These are phyloP conservation scores for Campoletis sonorensis DNA, from an alignment of 1,140 invertebrate species.

Conservation along the genomic window DNA sequence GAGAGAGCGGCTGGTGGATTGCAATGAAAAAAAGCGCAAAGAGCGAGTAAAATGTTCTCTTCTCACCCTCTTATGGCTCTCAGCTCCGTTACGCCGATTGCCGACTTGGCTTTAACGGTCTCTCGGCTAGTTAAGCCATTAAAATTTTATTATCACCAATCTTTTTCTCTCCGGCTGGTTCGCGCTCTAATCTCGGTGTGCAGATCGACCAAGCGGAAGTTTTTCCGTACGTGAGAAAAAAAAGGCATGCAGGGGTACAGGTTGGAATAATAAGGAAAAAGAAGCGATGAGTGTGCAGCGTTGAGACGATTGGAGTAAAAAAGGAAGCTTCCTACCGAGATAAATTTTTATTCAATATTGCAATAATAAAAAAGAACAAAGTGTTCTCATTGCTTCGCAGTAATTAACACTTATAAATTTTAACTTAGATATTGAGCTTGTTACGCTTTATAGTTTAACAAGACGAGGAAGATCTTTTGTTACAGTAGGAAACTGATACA, in stretches of 20 bases:
- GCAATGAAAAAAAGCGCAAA: slow-evolving; percentile 13
- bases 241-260: neutral
- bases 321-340: neutral
- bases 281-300: neutral
- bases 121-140: slow-evolving; percentile 59
- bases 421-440: neutral
- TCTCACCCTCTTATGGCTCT: slow-evolving; percentile 37
- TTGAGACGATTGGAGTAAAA: neutral
- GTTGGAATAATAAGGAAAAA: neutral
- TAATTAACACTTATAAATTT: neutral
- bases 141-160: slow-evolving; percentile 65
- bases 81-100: slow-evolving; percentile 40
- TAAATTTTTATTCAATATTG: neutral
- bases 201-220: slow-evolving; percentile 29
- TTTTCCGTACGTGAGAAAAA: slow-evolving; percentile 7
- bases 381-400: neutral
- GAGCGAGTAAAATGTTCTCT: slow-evolving; percentile 30
- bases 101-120: slow-evolving; percentile 43
- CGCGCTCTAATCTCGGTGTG: slow-evolving; percentile 36
- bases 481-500: neutral
- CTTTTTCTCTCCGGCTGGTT: slow-evolving; percentile 46
- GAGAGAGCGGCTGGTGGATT: neutral
- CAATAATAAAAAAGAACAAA: neutral
- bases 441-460: neutral
- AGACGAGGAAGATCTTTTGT: neutral